Conservation (phyloP, 2,113 vertebrate species). For the Sorex araneus region DNA sequence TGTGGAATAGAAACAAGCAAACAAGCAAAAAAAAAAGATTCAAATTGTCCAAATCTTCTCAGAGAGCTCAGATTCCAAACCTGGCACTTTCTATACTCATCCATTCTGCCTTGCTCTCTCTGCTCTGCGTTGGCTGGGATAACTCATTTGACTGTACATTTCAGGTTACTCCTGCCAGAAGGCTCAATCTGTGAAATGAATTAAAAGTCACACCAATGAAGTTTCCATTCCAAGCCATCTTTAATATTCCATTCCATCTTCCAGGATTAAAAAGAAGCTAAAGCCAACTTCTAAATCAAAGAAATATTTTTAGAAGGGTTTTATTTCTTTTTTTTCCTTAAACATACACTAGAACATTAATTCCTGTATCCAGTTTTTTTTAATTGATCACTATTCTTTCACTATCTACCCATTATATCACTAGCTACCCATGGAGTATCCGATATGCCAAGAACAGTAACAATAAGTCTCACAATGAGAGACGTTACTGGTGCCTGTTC, state of each 20-base stretch:
- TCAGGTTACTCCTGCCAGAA: constrained; percentile 46
- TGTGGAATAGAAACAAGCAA: constrained; percentile 15
- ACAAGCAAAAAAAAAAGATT: no score
- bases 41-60: background rate
- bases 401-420: background rate
- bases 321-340: background rate
- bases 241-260: constrained; percentile 56
- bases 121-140: background rate
- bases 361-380: background rate
- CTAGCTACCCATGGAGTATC: no score
- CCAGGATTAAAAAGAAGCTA: constrained; percentile 24
- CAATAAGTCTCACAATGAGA: no score
- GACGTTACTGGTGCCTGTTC: no score
- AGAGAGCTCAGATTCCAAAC: background rate
- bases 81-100: background rate
- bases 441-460: no score
- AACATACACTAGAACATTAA: background rate
- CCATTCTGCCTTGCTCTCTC: background rate
- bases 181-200: constrained; percentile 53
- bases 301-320: background rate
- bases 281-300: constrained; percentile 51
- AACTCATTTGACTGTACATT: constrained; percentile 12
- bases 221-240: constrained; percentile 47
- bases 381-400: background rate
- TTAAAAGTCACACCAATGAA: constrained; percentile 55